These are phyloP conservation scores for Bovichtus diacanthus DNA, from an alignment of 2,797 vertebrate genomes.

Conservation along the genomic window DNA sequence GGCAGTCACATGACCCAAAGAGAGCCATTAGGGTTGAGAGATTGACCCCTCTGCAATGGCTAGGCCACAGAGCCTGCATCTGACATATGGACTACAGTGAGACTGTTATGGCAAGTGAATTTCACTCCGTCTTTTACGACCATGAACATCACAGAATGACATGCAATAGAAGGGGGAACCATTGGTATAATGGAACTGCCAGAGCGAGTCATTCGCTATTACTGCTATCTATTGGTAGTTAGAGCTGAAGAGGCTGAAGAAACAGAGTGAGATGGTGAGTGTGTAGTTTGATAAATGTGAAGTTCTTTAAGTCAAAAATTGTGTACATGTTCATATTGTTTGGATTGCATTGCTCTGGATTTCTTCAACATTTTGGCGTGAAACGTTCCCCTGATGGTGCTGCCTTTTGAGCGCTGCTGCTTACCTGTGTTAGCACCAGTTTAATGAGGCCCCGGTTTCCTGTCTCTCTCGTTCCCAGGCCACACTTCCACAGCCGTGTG, in stretches of 20 bases:
- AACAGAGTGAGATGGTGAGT: conserved; percentile 21
- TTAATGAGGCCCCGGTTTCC: conserved; percentile 51
- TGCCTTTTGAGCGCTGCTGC: conserved; percentile 37
- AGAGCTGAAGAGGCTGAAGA: conserved; percentile 40
- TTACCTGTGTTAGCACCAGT: conserved; percentile 57
- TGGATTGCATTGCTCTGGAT: background rate
- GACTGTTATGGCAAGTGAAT: conserved; percentile 76
- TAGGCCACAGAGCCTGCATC: conserved; percentile 65
- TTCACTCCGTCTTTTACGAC: conserved; percentile 73
- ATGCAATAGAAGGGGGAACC: conserved; percentile 69
- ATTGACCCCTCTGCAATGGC: conserved; percentile 77
- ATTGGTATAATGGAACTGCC: conserved; percentile 73
- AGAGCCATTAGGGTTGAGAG: conserved; percentile 81
- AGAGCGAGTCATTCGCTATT: conserved; percentile 68
- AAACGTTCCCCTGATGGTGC: conserved; percentile 17
- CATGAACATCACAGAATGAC: conserved; percentile 73
- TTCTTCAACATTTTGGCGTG: conserved; percentile 33
- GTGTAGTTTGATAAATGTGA: conserved; percentile 9
- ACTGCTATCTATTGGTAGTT: conserved; percentile 59
- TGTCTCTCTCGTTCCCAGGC: conserved; percentile 40
- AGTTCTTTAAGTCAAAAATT: conserved; percentile 12
- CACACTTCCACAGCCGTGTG: conserved; percentile 39
- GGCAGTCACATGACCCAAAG: conserved; percentile 78
- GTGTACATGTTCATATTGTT: background rate
- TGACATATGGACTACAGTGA: conserved; percentile 80